These are phyloP conservation scores for Dipodomys merriami DNA, from an alignment of 2,113 vertebrate genomes.

Conservation along the genomic window DNA sequence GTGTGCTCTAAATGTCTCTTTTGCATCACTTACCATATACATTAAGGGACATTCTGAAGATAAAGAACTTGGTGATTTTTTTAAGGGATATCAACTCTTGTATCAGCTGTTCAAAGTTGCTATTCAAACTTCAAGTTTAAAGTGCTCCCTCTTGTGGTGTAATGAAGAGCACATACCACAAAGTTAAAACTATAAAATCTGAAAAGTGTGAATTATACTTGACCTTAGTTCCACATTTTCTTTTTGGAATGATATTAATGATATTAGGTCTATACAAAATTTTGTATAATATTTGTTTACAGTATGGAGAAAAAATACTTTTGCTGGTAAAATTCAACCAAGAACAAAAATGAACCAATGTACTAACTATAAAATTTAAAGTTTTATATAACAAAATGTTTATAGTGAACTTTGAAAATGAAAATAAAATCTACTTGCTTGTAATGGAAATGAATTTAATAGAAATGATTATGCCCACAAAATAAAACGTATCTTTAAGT, in stretches of 20 bases:
- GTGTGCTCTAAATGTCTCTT: background rate
- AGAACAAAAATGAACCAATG: constrained; percentile 50
- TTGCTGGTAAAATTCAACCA: constrained; percentile 49
- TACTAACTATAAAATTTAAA: constrained; percentile 3
- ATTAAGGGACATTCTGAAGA: background rate
- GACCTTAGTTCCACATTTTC: constrained; percentile 32
- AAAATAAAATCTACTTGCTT: constrained; percentile 17
- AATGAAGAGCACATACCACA: background rate
- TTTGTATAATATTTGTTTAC: background rate
- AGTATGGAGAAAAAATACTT: background rate
- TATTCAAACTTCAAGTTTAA: constrained; percentile 36
- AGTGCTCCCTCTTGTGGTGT: constrained; percentile 63
- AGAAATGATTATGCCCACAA: background rate
- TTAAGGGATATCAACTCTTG: constrained; percentile 43
- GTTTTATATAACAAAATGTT: constrained; percentile 48
- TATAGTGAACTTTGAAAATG: background rate
- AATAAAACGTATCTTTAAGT: constrained; percentile 46
- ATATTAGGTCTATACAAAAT: constrained; percentile 1
- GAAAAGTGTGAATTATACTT: background rate
- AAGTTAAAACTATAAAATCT: constrained; percentile 35
- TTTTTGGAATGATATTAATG: constrained; percentile 22
- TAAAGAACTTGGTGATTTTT: constrained; percentile 12
- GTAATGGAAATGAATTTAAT: constrained; percentile 58
- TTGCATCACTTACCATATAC: background rate
- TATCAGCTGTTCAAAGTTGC: constrained; percentile 26